These are phyloP conservation scores for Drosophila biarmipes DNA, from an alignment of 1,140 invertebrate genomes.

Conservation along the genomic window DNA sequence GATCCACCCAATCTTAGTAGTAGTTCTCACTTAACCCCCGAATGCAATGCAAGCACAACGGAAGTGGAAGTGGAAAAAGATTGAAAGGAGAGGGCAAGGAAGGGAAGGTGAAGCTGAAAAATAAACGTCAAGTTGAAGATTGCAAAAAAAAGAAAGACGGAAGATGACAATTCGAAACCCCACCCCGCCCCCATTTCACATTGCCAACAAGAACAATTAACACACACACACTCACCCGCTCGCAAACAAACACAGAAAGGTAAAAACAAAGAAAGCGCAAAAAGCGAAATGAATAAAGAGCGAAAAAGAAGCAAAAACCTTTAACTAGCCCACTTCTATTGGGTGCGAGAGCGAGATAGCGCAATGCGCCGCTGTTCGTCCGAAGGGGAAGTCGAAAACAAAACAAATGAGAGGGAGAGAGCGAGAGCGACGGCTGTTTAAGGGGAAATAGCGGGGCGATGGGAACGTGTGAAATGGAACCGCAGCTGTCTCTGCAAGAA, in stretches of 20 bases:
- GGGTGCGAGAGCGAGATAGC: slow-evolving; percentile 60
- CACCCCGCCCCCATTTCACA: slow-evolving; percentile 7
- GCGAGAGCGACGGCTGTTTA: slow-evolving; percentile 24
- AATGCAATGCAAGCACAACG: slow-evolving; percentile 16
- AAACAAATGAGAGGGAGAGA: slow-evolving; percentile 13
- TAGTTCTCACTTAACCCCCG: slow-evolving; percentile 2
- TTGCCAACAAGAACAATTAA: slow-evolving; percentile 41
- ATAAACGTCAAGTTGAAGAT: slow-evolving; percentile 36
- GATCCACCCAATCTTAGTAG: background rate
- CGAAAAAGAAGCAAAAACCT: slow-evolving; percentile 22
- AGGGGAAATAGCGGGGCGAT: slow-evolving; percentile 46
- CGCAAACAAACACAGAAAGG: slow-evolving; percentile 12
- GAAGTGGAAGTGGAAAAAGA: background rate
- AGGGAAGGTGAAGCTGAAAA: slow-evolving; percentile 28
- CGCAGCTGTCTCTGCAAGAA: slow-evolving; percentile 52
- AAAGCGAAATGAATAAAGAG: slow-evolving; percentile 24
- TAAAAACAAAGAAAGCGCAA: slow-evolving; percentile 26
- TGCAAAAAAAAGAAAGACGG: slow-evolving; percentile 53
- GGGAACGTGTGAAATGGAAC: slow-evolving; percentile 23
- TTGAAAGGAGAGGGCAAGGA: background rate
- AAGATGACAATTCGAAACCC: slow-evolving; percentile 35
- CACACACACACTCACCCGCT: slow-evolving; percentile 17
- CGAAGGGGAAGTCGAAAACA: slow-evolving; percentile 37
- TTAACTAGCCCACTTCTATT: slow-evolving; percentile 59
- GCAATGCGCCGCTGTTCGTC: slow-evolving; percentile 26